These are phyloP conservation scores for Gymnogyps californianus DNA, from an alignment of 2,113 vertebrate species.

Conservation along the genomic window DNA sequence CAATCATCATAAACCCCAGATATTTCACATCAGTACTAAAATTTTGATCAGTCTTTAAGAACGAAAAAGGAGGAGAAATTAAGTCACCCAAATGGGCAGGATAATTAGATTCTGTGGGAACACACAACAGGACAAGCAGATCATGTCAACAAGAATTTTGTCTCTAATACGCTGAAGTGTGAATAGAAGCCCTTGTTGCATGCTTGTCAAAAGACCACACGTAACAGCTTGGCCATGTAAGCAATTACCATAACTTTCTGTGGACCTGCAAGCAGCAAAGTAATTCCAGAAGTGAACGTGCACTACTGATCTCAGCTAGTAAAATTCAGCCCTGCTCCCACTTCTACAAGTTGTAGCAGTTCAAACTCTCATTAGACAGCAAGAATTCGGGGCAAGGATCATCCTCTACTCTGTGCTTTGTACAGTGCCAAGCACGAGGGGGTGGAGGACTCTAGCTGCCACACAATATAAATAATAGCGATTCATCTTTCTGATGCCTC, in stretches of 20 bases:
- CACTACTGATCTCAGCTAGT: not conserved
- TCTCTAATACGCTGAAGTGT: not conserved
- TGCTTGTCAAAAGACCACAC: not conserved
- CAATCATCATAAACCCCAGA: not conserved
- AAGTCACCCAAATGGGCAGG: not conserved
- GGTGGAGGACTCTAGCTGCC: not conserved
- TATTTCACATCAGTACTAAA: not conserved
- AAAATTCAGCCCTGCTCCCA: not conserved
- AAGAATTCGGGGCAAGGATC: not conserved
- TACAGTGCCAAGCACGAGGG: not conserved
- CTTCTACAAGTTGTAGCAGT: not conserved
- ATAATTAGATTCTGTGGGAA: not conserved
- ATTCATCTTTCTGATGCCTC: slow-evolving; percentile 13
- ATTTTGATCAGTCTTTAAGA: not conserved
- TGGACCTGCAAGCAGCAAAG: not conserved
- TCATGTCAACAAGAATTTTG: not conserved
- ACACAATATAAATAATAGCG: not conserved
- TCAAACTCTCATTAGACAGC: not conserved
- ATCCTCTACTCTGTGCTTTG: not conserved
- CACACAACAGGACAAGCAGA: not conserved
- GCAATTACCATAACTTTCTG: not conserved
- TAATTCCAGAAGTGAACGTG: not conserved
- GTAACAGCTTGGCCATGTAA: not conserved
- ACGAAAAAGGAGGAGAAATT: not conserved
- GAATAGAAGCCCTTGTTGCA: not conserved